Conservation (phyloP, 2,797 vertebrate genomes). For the Leuciscus waleckii region DNA sequence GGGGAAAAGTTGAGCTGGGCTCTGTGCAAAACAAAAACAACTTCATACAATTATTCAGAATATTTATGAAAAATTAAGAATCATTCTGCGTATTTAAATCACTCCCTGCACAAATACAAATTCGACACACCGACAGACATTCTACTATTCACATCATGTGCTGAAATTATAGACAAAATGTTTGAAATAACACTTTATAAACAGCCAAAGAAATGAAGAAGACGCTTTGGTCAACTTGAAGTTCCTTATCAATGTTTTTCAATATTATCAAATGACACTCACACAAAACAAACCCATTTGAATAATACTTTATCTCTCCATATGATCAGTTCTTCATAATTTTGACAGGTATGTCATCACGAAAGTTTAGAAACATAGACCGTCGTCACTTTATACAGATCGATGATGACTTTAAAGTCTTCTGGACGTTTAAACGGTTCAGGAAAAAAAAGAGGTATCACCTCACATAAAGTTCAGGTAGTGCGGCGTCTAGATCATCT, state of each 20-base stretch:
- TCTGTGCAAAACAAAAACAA: conserved; percentile 3
- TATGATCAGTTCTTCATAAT: not conserved
- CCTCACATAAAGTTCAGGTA: conserved; percentile 15
- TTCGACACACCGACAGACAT: conserved; percentile 22
- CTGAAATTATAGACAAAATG: conserved; percentile 31
- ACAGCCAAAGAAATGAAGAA: conserved; percentile 21
- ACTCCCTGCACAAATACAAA: conserved; percentile 14
- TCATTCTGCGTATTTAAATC: conserved; percentile 3
- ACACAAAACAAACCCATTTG: conserved; percentile 5
- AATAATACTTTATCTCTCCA: not conserved
- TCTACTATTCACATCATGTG: conserved; percentile 35
- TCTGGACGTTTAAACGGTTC: conserved; percentile 8
- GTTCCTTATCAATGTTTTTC: conserved; percentile 14
- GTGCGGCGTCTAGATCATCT: not conserved
- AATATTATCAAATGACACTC: not conserved
- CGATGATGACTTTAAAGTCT: not conserved
- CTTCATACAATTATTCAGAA: conserved; percentile 4
- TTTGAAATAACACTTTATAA: conserved; percentile 46
- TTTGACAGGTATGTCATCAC: not conserved
- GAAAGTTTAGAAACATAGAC: not conserved
- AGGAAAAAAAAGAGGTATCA: not conserved
- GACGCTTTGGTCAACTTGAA: conserved; percentile 41
- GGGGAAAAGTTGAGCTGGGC: not conserved
- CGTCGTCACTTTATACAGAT: not conserved
- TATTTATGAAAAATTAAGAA: not conserved